Conservation (phyloP, 2,797 vertebrate genomes). For the Kryptolebias ocellatus region DNA sequence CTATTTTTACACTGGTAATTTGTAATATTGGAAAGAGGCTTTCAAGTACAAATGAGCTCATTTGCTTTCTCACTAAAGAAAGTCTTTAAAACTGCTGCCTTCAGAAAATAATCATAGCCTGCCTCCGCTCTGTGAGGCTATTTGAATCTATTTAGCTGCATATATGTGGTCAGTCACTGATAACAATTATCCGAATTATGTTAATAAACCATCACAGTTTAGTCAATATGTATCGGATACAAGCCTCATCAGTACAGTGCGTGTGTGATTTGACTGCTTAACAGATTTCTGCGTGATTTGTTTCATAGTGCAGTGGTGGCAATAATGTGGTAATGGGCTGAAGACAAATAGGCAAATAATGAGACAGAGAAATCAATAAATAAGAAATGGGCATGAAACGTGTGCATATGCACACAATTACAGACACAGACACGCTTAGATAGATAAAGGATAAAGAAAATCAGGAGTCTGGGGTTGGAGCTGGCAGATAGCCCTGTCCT, state of each 20-base stretch:
- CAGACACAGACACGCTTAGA: background rate
- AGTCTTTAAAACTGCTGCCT: slow-evolving; percentile 38
- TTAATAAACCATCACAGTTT: slow-evolving; percentile 68
- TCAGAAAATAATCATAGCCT: slow-evolving; percentile 33
- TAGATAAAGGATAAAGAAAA: slow-evolving; percentile 20
- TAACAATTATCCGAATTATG: slow-evolving; percentile 63
- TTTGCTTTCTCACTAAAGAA: slow-evolving; percentile 56
- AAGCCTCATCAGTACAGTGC: slow-evolving; percentile 53
- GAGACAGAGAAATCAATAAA: slow-evolving; percentile 75
- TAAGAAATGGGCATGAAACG: slow-evolving; percentile 70
- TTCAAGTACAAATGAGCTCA: slow-evolving; percentile 69
- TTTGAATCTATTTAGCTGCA: slow-evolving; percentile 45
- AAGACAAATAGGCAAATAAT: slow-evolving; percentile 75
- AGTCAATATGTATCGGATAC: slow-evolving; percentile 57
- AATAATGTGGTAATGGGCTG: slow-evolving; percentile 66
- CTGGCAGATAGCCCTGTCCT: slow-evolving; percentile 43
- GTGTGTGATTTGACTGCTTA: slow-evolving; percentile 47
- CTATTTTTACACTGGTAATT: slow-evolving; percentile 61
- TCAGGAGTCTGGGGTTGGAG: slow-evolving; percentile 30
- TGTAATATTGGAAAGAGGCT: slow-evolving; percentile 56
- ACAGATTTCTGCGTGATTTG: slow-evolving; percentile 62
- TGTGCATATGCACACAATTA: slow-evolving; percentile 44
- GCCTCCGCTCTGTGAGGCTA: slow-evolving; percentile 19
- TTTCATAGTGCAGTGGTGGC: slow-evolving; percentile 68
- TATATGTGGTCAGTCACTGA: slow-evolving; percentile 63